phyloP scores from a whole-genome alignment of 2,113 vertebrate genomes.

The Cottus gobio region DNA sequence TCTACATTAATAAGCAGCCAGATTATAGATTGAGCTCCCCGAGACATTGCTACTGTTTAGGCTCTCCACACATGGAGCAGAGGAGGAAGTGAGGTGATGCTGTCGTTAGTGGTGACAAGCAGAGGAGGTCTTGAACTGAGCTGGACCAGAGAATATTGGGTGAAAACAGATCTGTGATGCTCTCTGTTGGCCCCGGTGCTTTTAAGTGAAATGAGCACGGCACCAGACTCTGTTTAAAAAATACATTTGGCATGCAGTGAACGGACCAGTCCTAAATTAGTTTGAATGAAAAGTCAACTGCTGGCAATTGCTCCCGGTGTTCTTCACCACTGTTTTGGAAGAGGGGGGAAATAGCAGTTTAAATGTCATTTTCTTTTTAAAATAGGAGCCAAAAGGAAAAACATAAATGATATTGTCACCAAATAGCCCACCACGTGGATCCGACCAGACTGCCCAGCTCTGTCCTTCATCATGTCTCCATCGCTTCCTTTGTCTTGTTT shows the following conservation, averaged over 20 bases:
- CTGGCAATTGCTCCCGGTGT: not conserved
- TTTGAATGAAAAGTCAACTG: not conserved
- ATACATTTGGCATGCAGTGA: not conserved
- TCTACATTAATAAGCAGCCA: not conserved
- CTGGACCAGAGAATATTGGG: too few species aligned
- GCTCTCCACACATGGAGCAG: too few species aligned
- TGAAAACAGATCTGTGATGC: too few species aligned
- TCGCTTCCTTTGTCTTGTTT: conserved; percentile 45
- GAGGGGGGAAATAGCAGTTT: not conserved
- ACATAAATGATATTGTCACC: not conserved
- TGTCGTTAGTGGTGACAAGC: too few species aligned
- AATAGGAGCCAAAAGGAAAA: not conserved
- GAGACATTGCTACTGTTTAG: too few species aligned
- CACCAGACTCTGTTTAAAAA: too few species aligned
- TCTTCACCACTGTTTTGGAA: not conserved
- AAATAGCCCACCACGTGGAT: not conserved
- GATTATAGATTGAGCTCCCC: too few species aligned
- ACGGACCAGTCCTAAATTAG: not conserved
- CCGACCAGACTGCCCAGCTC: conserved; percentile 30
- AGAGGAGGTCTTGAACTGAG: too few species aligned
- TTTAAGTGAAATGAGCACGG: too few species aligned
- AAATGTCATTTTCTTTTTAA: too few species aligned
- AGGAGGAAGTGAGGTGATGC: too few species aligned
- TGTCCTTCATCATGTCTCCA: conserved; percentile 34
- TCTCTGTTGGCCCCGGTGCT: too few species aligned